Evolutionary conservation across 2,888 invertebrate species (phyloP), one percentile per base, ranked within the genome.

Genomic region (Torymus tubicola): DNA sequence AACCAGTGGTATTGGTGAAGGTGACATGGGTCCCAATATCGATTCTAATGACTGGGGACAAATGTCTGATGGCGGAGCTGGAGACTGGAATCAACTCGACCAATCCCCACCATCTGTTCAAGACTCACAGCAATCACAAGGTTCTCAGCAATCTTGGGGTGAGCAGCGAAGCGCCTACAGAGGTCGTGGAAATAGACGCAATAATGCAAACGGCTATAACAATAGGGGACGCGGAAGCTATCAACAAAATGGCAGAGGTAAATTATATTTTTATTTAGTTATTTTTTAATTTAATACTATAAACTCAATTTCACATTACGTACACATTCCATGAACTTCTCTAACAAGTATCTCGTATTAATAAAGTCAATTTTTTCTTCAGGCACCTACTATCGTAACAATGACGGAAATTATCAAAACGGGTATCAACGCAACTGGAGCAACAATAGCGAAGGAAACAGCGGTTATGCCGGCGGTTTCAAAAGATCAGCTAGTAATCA

Each of bases 121-220:
- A 81, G 88, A 90, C 82, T 83, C 88, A 2, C 87, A 87, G 2
- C 87, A 86, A 12, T 10, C 61, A 14, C 74, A 80, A 16, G 75
- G 72, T 21, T 81, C 88, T 82, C 87, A 89, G 77, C 88, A 89
- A 81, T 83, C 85, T 81, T 88, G 90, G 91, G 86, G 88, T 50
- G 89, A 89, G 61, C 87, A 88, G 71, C 86, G 88, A 14, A 55
- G 88, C 68, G 86, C 87, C 69, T 90, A 92, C 82, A 89, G 91
- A 81, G 91, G 92, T 78, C 92, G 92, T 64, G 91, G 92, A 18
- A 90, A 90, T 76, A 92, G 93, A 71, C 91, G 92, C 10, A 92
- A 93, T 79, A 92, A 91, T 84, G 87, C 91, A 80, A 93, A 93
- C 85, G 91, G 91, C 83, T 93, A 93, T 88, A 92, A 92, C 87